Percentiles rank a stretch among this genome's conserved stretches.
Evolutionary conservation across 2,888 invertebrate genomes (phyloP).

Genomic region (Nudaria mundana): DNA sequence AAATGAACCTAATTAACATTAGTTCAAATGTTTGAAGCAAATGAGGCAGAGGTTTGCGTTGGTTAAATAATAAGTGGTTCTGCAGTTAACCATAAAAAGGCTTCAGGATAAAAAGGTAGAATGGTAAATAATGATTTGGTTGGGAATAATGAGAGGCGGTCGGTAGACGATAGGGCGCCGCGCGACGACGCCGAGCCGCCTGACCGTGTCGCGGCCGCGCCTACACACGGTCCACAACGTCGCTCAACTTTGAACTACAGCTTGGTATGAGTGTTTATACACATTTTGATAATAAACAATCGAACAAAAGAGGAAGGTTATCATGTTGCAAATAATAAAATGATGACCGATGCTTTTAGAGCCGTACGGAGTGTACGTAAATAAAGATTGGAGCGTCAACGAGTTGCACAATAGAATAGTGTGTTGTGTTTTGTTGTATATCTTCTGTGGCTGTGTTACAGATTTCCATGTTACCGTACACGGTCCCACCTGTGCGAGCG

Average conservation of each 20-base stretch:
- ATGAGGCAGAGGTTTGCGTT: too few species aligned
- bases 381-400: not conserved
- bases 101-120: slow-evolving; percentile 34
- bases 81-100: slow-evolving; percentile 25
- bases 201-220: slow-evolving; percentile 40
- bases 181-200: slow-evolving; percentile 63
- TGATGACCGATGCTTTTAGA: too few species aligned
- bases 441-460: slow-evolving; percentile 41
- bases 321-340: too few species aligned
- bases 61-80: slow-evolving; percentile 26
- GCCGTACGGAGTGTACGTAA: too few species aligned
- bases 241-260: slow-evolving; percentile 24
- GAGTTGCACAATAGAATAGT: not conserved
- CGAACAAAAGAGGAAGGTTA: too few species aligned
- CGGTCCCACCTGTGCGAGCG: slow-evolving; percentile 64
- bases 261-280: too few species aligned
- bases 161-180: slow-evolving; percentile 77
- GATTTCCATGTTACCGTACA: slow-evolving; percentile 54
- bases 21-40: too few species aligned
- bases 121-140: slow-evolving; percentile 44
- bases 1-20: too few species aligned
- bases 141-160: slow-evolving; percentile 63
- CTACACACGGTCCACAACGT: slow-evolving; percentile 27
- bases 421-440: slow-evolving; percentile 25
- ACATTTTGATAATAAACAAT: too few species aligned